Base-by-base conservation (phyloP, 2,113 vertebrate species). In the Oryzias melastigma region DNA sequence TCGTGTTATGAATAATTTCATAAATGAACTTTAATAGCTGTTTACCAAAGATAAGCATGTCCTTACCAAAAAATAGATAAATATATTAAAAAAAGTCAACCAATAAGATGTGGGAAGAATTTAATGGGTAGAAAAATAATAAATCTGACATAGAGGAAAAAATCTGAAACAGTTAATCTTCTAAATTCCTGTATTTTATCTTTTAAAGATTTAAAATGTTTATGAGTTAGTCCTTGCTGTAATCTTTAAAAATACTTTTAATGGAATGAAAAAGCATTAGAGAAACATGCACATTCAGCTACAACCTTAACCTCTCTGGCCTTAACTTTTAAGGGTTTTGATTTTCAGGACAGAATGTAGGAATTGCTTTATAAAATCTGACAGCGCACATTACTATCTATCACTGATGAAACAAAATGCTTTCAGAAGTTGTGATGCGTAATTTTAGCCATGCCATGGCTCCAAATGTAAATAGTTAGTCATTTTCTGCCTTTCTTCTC, bases 71-170 rank as follows among this genome's bases (percentile, higher is more conserved):
- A 47, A 29, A 64, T 25, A 5, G 7, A 27, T 1, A 8, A 35
- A 8, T 2, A 35, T 8, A 35, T 8, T 10, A 35, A 35, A 35
- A 10, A 35, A 35, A 35, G 42, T 69, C 58, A 7, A 27, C 42
- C 69, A 64, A 18, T 20, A 56, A 75, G 40, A 53, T 56, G 47
- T 29, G 48, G 52, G 70, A 41, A 48, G 35, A 62, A 69, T 76
- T 85, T 72, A 81, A 84, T 71, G 78, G 70, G 50, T 17, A 62
- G 77, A 65, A 76, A 82, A 75, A 68, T 68, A 82, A 82, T 71
- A 80, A 66, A 66, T 82, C 51, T 75, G 43, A 68, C 50, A 47
- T 67, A 43, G 5, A 29, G 5, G 1, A 78, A 71, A 41, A 76
- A 60, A 75, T 70, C 35, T 76, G 58, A 81, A 80, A 62, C 52